Conservation (phyloP, 2,888 invertebrate genomes). For the Geophilus truncorum region DNA sequence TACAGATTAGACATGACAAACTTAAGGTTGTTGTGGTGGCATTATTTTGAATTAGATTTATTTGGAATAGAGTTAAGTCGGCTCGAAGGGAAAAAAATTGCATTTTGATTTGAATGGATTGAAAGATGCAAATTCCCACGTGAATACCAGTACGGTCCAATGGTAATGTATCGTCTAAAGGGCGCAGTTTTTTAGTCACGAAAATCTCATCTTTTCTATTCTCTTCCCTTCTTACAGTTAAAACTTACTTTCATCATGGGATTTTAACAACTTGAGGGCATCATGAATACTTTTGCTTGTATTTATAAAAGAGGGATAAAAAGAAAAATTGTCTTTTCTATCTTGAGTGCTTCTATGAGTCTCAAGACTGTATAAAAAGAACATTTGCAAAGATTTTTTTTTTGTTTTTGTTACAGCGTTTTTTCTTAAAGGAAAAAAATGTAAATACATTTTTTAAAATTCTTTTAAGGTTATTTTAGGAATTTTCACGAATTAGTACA, state of each 20-base stretch:
- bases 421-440: too few relatives aligned
- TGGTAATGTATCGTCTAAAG: too few relatives aligned
- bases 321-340: constrained; percentile 11
- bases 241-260: background rate
- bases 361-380: background rate
- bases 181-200: background rate
- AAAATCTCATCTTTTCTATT: background rate
- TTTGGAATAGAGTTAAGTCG: background rate
- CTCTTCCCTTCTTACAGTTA: background rate
- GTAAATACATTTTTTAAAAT: background rate
- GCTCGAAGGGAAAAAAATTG: background rate
- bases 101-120: background rate
- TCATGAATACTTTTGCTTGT: background rate
- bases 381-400: background rate
- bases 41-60: background rate
- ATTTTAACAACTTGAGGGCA: background rate
- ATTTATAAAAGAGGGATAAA: background rate
- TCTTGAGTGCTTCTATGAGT: background rate
- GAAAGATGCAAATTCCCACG: background rate
- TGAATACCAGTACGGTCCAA: too few relatives aligned
- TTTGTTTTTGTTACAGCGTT: background rate
- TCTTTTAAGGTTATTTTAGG: background rate
- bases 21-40: background rate
- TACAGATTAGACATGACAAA: too few relatives aligned
- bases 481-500: too few relatives aligned